phyloP scores from a whole-genome alignment of 2,888 invertebrate genomes.

The Leucophenga montana region DNA sequence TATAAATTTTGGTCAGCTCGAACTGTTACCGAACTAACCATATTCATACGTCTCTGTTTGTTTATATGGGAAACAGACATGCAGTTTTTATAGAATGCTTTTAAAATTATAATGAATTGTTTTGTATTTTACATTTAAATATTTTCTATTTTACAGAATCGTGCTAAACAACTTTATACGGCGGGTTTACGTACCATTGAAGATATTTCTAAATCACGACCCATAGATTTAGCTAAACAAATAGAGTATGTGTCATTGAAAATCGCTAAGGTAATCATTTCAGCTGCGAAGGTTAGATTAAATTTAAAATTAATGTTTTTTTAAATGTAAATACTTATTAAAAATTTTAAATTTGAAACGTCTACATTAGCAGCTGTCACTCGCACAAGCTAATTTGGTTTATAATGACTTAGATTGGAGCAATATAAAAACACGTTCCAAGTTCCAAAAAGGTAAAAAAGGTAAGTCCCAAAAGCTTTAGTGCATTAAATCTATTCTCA shows the following conservation, averaged over 20 bases:
- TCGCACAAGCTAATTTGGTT: too few relatives aligned
- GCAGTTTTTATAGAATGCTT: too few relatives aligned
- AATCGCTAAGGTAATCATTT: slow-evolving; percentile 86
- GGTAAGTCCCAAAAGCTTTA: too few relatives aligned
- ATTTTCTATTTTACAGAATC: slow-evolving; percentile 75
- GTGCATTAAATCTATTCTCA: too few relatives aligned
- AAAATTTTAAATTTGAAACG: slow-evolving; percentile 40
- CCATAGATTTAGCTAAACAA: slow-evolving; percentile 76
- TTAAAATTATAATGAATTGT: accelerated
- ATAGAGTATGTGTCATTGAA: slow-evolving; percentile 83
- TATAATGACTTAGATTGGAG: too few relatives aligned
- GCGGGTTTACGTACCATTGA: slow-evolving; percentile 87
- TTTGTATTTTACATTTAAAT: background rate
- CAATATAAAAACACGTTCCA: too few relatives aligned
- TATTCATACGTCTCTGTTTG: too few relatives aligned
- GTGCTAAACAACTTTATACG: slow-evolving; percentile 87
- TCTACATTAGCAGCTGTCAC: too few relatives aligned
- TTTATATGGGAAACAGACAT: too few relatives aligned
- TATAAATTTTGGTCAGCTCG: too few relatives aligned
- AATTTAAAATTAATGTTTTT: background rate
- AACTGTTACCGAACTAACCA: too few relatives aligned
- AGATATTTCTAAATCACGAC: slow-evolving; percentile 83
- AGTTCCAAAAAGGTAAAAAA: too few relatives aligned
- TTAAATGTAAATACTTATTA: background rate
- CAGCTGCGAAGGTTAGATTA: slow-evolving; percentile 81